Evolutionary conservation across 37 sponge, comb jelly and placozoan genomes (phyloP), one percentile per base, ranked within the genome.

Genomic region (Theonella swinhoei): DNA sequence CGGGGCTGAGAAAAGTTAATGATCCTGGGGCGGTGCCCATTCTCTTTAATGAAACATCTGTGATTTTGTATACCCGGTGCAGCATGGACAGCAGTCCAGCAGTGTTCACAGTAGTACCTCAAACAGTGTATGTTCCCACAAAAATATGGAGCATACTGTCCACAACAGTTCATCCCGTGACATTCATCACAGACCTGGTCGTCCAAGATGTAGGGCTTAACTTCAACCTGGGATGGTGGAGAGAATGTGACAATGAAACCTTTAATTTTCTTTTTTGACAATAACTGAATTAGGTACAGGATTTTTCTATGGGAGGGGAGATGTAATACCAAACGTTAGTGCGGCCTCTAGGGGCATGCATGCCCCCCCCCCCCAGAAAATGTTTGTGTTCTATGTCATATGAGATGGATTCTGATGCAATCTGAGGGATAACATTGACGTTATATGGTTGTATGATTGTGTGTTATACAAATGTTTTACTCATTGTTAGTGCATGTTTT

Each of bases 141-240:
- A 86, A 91, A 98, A 87, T 94, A 98, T 26, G 99, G 99, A 63
- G 99, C 99, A 40, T 81, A 88, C 72, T 96, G 91, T 35, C 95
- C 93, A 74, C 80, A 72, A 63, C 93, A 94, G 42, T 92, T 94
- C 2, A 90, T 85, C 2, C 99, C 99, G 74, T 90, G 82, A 70
- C 99, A 98, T 70, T 98, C 93, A 72, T 98, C 99, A 90, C 99
- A 98, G 75, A 94, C 36, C 79, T 96, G 96, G 77, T 90, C 96
- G 36, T 98, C 99, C 72, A 95, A 79, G 1, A 98, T 95, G 79
- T 96, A 98, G 0, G 99, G 99, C 78, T 98, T 95, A 28, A 98
- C 80, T 70, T 98, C 99, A 37, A 98, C 82, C 98, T 97, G 62
- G 60, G 39, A 32, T 11, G 60, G 60, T 20, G 60, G 17, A 58